Conservation (phyloP, 2,113 vertebrate species). For the Muntiacus reevesi region DNA sequence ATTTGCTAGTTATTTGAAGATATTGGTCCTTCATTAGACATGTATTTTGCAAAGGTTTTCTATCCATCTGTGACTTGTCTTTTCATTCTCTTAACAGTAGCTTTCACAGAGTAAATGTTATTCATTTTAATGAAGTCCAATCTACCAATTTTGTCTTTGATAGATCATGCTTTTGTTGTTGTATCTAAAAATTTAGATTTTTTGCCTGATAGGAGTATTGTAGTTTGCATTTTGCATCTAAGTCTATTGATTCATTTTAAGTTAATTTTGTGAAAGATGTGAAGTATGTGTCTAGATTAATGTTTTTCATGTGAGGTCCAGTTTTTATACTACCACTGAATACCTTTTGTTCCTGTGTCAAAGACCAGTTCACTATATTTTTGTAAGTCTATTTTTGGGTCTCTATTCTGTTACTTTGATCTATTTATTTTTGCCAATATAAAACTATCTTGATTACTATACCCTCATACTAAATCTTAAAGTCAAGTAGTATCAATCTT, state of each 20-base stretch:
- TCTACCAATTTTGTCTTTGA: background rate
- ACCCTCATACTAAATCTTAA: background rate
- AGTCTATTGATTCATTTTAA: background rate
- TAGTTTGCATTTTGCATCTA: background rate
- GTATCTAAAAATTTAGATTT: background rate
- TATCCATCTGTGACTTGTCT: background rate
- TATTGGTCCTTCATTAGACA: background rate
- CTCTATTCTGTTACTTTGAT: background rate
- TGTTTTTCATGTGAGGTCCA: background rate
- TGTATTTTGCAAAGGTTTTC: background rate
- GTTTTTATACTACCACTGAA: background rate
- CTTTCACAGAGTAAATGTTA: background rate
- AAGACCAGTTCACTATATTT: background rate
- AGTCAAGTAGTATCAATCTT: background rate
- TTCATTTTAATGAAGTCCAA: background rate
- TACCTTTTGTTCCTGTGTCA: background rate
- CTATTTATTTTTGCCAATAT: background rate
- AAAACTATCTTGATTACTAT: background rate
- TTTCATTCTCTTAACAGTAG: too few species aligned
- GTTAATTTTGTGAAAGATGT: background rate
- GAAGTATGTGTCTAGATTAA: background rate
- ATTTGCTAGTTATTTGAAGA: background rate
- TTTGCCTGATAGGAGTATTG: background rate
- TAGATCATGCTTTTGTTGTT: background rate
- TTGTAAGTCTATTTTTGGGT: background rate